These are phyloP conservation scores for Saturnia japonica DNA, from an alignment of 2,888 invertebrate genomes.

Conservation along the genomic window DNA sequence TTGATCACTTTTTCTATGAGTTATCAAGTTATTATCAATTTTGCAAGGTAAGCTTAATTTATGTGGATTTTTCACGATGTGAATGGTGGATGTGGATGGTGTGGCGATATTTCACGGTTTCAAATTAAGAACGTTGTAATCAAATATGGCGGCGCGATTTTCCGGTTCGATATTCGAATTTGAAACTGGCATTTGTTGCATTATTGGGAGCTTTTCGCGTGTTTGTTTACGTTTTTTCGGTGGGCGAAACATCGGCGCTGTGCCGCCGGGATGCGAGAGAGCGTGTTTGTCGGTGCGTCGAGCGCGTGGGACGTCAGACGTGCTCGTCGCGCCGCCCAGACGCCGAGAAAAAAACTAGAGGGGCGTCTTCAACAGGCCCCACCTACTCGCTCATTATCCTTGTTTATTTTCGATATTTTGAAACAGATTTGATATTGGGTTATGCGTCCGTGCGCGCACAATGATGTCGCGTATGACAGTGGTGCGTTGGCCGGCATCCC, in stretches of 20 bases:
- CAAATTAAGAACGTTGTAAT: conserved; percentile 1
- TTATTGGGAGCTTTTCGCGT: conserved; percentile 47
- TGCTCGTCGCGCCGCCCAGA: conserved; percentile 75
- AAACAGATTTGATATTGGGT: conserved; percentile 61
- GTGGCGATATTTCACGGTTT: not conserved
- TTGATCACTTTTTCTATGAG: conserved; percentile 15
- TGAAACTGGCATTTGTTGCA: conserved; percentile 38
- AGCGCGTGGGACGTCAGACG: conserved; percentile 74
- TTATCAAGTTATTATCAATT: not conserved
- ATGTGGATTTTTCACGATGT: no score
- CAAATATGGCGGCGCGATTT: conserved; percentile 23
- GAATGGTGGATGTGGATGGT: not conserved
- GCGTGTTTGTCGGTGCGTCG: conserved; percentile 66
- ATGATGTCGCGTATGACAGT: conserved; percentile 76
- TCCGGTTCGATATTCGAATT: conserved; percentile 34
- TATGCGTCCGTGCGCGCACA: conserved; percentile 68
- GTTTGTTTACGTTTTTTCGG: conserved; percentile 59
- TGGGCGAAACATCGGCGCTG: conserved; percentile 57
- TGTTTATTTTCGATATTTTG: conserved; percentile 76
- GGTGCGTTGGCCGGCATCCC: conserved; percentile 68
- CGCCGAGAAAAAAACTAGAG: conserved; percentile 71
- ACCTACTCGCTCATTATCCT: conserved; percentile 79
- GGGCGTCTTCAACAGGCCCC: conserved; percentile 74
- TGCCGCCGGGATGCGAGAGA: conserved; percentile 66
- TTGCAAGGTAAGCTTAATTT: not conserved